Percentiles rank a stretch among this genome's conserved stretches.
phyloP scores from a whole-genome alignment of 2,888 invertebrate species.

The Tinea pellionella region DNA sequence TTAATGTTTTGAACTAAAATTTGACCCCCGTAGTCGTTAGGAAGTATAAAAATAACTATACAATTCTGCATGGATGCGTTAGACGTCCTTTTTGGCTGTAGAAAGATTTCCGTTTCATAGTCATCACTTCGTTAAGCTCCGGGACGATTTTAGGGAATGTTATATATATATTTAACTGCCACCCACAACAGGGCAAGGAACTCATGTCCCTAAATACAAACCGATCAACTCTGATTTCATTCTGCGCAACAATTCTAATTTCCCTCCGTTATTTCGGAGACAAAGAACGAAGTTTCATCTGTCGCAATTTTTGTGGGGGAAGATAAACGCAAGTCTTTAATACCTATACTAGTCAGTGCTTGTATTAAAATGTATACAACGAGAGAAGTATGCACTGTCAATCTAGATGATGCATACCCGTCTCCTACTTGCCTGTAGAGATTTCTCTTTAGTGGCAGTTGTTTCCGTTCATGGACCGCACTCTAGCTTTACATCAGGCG shows the following conservation, averaged over 20 bases:
- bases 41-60: background rate
- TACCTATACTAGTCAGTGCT: no score
- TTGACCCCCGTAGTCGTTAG: background rate
- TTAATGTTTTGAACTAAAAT: no score
- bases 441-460: no score
- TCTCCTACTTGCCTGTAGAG: no score
- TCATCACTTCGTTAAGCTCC: background rate
- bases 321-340: no score
- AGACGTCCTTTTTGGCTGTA: background rate
- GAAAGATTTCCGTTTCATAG: background rate
- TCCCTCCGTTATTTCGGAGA: background rate
- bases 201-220: background rate
- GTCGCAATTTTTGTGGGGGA: no score
- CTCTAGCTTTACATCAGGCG: no score
- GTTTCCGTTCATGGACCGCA: no score
- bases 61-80: background rate
- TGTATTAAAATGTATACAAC: no score
- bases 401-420: no score
- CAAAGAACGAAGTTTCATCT: background rate
- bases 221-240: background rate
- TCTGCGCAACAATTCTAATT: background rate
- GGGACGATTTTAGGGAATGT: background rate
- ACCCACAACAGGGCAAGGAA: conserved; percentile 3
- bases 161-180: background rate
- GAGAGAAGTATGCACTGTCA: no score